Base-by-base conservation (phyloP, 2,113 vertebrate genomes). In the Gobius niger region DNA sequence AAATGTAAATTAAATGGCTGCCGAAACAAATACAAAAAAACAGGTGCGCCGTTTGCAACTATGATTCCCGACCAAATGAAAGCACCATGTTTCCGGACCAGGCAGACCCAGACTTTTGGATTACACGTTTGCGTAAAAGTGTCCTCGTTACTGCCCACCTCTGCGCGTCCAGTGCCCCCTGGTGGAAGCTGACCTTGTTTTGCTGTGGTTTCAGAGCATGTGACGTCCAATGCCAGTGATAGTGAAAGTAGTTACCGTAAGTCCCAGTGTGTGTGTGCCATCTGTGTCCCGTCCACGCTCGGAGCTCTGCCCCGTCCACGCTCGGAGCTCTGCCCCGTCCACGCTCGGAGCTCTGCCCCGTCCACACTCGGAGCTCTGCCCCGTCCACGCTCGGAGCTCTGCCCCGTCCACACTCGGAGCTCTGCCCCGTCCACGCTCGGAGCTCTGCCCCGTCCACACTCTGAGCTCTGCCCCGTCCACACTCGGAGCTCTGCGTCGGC, bases 201-300 rank as follows among this genome's bases (percentile, higher is more conserved):
- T 64, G 90, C 90, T 95, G 87, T 94, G 95, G 82, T 91, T 96
- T 96, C 96, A 99, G 97, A 98, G 90, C 96, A 98, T 63, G 93
- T 97, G 89, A 99, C 98, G 59, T 98, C 97, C 88, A 98, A 99
- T 86, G 97, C 97, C 96, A 99, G 97, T 90, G 97, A 99, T 93
- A 99, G 97, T 86, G 97, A 99, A 91, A 99, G 96, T 93, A 99
- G 97, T 92, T 98, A 96, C 96, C 97, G 97, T 99, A 96, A 99
- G 97, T 86, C 68, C 24, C 64, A 59, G 70, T 7, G n/a, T 12
- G 13, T 2, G 9, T n/a, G 40, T 47, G 41, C 65, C 73, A 61
- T 3, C 11, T 61, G 0, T 57, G 24, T n/a, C 3, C n/a, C 2
- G 24, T 50, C 67, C 64, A 68, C 52, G 52, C 50, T n/a, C n/a